These are phyloP conservation scores for Paedocypris sp. DNA, from an alignment of 2,113 vertebrate species.

Conservation along the genomic window DNA sequence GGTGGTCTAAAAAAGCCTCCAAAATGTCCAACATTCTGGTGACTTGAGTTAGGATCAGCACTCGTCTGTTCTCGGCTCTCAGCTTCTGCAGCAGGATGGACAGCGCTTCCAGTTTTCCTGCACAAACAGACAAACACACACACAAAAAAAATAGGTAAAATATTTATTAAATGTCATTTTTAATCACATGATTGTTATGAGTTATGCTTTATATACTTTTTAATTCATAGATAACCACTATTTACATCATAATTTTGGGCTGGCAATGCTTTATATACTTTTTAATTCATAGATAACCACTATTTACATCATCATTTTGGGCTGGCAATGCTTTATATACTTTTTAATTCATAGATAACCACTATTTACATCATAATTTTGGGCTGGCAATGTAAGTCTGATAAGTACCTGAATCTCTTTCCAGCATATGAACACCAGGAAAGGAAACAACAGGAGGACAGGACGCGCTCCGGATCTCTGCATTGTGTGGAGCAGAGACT, in stretches of 20 bases:
- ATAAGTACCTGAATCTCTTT: constrained; percentile 82
- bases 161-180: too few species aligned
- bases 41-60: constrained; percentile 81
- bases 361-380: too few species aligned
- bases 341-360: too few species aligned
- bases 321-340: too few species aligned
- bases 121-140: not conserved
- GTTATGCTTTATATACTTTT: too few species aligned
- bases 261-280: too few species aligned
- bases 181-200: too few species aligned
- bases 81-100: constrained; percentile 84
- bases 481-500: constrained; percentile 52
- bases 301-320: too few species aligned
- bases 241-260: too few species aligned
- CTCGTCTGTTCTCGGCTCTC: constrained; percentile 76
- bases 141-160: not conserved
- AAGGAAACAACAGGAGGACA: constrained; percentile 59
- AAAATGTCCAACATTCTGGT: constrained; percentile 78
- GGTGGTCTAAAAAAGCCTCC: constrained; percentile 72
- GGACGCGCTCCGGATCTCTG: constrained; percentile 59
- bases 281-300: too few species aligned
- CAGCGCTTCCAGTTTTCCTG: constrained; percentile 91
- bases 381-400: not conserved
- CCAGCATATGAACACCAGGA: constrained; percentile 78
- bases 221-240: too few species aligned